Percentiles rank a stretch among this genome's conserved stretches.
phyloP scores from a whole-genome alignment of 2,797 vertebrate species.

The Pangasius macronema region DNA sequence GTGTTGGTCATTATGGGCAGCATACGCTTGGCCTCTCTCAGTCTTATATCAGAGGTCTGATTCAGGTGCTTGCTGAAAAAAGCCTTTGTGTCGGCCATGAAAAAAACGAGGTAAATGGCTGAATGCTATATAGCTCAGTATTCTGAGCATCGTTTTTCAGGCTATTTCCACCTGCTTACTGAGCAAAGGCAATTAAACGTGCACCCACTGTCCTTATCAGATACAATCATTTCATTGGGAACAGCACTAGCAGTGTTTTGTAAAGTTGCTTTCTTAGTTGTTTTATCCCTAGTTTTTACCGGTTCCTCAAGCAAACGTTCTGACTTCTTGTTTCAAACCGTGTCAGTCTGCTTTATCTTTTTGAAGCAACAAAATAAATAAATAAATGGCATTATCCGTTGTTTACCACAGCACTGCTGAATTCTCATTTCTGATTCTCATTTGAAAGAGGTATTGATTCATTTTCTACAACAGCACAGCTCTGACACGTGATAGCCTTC shows the following conservation, averaged over 20 bases:
- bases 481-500: neutral
- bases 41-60: constrained; percentile 68
- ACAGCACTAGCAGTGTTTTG: neutral
- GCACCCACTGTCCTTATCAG: neutral
- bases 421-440: neutral
- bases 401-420: neutral
- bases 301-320: neutral
- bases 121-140: constrained; percentile 22
- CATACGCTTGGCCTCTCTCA: constrained; percentile 72
- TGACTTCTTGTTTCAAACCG: neutral
- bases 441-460: neutral
- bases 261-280: neutral
- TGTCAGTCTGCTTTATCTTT: neutral
- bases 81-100: constrained; percentile 67
- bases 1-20: constrained; percentile 69
- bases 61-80: constrained; percentile 71
- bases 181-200: neutral
- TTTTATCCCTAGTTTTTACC: neutral
- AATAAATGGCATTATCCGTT: neutral
- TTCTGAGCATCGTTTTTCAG: constrained; percentile 33
- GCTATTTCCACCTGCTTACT: neutral
- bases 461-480: neutral
- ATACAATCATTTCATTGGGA: neutral
- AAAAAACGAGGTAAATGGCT: constrained; percentile 40
- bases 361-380: neutral